A percentile compares a stretch with the other conserved stretches of the same genome.
phyloP scores from a whole-genome alignment of 2,113 vertebrate genomes.

The Anser brachyrhynchus region DNA sequence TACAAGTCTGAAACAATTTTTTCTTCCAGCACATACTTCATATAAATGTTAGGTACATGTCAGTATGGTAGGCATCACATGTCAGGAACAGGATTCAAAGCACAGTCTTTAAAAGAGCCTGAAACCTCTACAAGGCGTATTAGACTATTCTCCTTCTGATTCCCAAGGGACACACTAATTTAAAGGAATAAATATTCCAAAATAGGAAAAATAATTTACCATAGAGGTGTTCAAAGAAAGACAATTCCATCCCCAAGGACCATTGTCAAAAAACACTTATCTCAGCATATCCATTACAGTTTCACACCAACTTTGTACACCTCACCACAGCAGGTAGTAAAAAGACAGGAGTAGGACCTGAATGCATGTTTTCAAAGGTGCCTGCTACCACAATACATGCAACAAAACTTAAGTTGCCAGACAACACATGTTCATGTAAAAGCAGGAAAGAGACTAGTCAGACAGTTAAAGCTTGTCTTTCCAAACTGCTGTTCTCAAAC shows the following conservation, averaged over 20 bases:
- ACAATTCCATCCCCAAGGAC: neutral
- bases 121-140: neutral
- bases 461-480: neutral
- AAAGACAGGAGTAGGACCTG: neutral
- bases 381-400: neutral
- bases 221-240: neutral
- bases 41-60: neutral
- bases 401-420: neutral
- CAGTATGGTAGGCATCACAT: neutral
- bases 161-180: neutral
- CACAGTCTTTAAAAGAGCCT: neutral
- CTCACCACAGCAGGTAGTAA: neutral
- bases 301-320: neutral
- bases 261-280: neutral
- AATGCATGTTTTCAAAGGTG: neutral
- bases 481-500: neutral
- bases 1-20: neutral
- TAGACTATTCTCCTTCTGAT: neutral
- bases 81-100: neutral
- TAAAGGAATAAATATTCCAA: neutral
- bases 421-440: neutral
- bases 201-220: neutral
- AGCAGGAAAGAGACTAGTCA: neutral
- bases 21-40: neutral
- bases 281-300: neutral